Evolutionary conservation across 2,113 vertebrate species (phyloP).

Genomic region (Ageneiosus marmoratus): DNA sequence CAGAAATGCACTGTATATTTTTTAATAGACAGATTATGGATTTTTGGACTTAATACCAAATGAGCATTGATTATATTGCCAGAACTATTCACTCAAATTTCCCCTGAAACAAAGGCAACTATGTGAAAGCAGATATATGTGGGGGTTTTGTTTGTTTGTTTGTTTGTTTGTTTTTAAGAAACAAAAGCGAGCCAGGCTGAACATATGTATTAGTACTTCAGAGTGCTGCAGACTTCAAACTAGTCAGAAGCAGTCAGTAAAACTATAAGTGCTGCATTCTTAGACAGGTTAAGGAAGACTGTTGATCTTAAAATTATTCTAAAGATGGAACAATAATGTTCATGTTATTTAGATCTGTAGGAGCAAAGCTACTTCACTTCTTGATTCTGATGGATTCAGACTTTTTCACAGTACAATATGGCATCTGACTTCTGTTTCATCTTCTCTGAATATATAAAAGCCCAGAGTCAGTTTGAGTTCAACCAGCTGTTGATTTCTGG

Average conservation of each 20-base stretch:
- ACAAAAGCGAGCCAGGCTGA: too few species aligned
- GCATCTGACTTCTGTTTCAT: neutral
- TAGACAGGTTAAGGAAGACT: too few species aligned
- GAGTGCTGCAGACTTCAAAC: neutral
- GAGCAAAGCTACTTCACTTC: neutral
- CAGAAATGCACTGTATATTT: too few species aligned
- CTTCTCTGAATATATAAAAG: neutral
- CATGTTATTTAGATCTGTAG: neutral
- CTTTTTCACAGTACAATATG: neutral
- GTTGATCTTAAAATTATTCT: neutral
- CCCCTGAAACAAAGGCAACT: too few species aligned
- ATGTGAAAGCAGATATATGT: too few species aligned
- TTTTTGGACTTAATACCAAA: too few species aligned
- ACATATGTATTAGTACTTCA: neutral
- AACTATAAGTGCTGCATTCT: neutral
- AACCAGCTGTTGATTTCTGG: conserved; percentile 1
- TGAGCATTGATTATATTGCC: too few species aligned
- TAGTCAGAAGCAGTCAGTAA: neutral
- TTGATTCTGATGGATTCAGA: neutral
- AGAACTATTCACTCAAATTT: too few species aligned
- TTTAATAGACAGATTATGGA: too few species aligned
- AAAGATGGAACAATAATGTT: neutral
- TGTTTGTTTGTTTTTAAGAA: too few species aligned
- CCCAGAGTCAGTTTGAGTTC: neutral
- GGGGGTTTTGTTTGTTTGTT: too few species aligned